These are phyloP conservation scores for Drosophila histrio DNA, from an alignment of 2,888 invertebrate genomes.

Conservation along the genomic window DNA sequence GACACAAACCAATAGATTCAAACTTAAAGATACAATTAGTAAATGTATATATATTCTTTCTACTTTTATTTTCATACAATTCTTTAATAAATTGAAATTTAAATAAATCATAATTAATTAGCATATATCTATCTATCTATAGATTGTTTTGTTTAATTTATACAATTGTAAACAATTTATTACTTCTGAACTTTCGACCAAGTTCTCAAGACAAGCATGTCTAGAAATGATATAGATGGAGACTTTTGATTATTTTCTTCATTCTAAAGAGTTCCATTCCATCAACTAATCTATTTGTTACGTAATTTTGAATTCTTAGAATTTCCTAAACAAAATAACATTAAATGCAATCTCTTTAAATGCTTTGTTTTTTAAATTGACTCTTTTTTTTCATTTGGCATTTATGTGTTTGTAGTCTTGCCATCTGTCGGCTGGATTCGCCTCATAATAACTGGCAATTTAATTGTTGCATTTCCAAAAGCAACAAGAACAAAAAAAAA, in stretches of 20 bases:
- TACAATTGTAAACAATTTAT: background rate
- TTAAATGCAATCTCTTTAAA: background rate
- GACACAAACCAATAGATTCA: conserved; percentile 25
- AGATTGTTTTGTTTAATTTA: no score
- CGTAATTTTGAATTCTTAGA: background rate
- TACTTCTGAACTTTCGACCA: background rate
- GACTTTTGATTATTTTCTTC: background rate
- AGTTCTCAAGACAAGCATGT: background rate
- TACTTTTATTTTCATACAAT: no score
- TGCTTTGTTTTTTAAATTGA: background rate
- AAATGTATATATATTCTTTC: no score
- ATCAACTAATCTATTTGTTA: background rate
- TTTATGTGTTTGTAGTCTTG: conserved; percentile 1
- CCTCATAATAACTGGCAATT: conserved; percentile 20
- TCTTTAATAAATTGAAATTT: no score
- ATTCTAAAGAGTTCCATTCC: background rate
- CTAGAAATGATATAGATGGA: background rate
- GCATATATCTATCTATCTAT: no score
- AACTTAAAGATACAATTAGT: background rate
- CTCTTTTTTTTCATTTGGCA: background rate
- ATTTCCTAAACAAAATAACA: background rate
- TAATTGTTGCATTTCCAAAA: conserved; percentile 6
- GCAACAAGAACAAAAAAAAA: background rate
- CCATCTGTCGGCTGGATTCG: background rate
- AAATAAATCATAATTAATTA: no score